Percentiles rank a stretch among this genome's conserved stretches.
Conservation (phyloP, 2,797 vertebrate genomes). For the Poecilia picta region DNA sequence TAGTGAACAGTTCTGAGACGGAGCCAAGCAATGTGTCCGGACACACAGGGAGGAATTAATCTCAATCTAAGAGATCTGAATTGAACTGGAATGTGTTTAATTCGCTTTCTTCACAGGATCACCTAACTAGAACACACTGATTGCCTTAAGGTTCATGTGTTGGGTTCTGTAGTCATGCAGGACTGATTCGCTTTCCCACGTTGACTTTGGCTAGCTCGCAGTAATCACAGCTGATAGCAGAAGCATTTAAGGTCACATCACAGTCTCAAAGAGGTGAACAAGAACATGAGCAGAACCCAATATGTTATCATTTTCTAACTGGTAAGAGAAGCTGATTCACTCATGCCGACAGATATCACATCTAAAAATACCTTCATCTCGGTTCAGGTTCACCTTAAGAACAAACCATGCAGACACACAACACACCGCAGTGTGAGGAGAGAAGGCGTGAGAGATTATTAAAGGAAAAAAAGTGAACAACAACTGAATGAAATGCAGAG, state of each 20-base stretch:
- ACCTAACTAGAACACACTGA: background rate
- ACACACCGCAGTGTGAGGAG: background rate
- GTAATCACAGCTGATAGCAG: background rate
- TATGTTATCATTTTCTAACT: background rate
- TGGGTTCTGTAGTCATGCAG: background rate
- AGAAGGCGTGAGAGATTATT: background rate
- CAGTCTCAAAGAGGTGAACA: background rate
- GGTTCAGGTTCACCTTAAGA: background rate
- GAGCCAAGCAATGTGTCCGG: background rate
- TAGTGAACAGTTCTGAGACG: background rate
- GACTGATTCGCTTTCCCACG: background rate
- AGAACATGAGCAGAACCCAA: background rate
- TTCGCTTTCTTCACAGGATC: background rate
- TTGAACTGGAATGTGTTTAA: background rate
- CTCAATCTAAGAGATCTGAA: background rate
- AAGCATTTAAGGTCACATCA: background rate
- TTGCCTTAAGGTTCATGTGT: background rate
- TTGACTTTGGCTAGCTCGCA: background rate
- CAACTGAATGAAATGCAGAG: background rate
- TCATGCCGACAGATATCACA: background rate
- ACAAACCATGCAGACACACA: background rate
- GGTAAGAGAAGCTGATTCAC: background rate
- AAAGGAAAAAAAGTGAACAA: background rate
- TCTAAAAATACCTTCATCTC: background rate
- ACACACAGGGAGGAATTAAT: constrained; percentile 1